These are phyloP conservation scores for Polietes domitor DNA, from an alignment of 2,888 invertebrate genomes.

Conservation along the genomic window DNA sequence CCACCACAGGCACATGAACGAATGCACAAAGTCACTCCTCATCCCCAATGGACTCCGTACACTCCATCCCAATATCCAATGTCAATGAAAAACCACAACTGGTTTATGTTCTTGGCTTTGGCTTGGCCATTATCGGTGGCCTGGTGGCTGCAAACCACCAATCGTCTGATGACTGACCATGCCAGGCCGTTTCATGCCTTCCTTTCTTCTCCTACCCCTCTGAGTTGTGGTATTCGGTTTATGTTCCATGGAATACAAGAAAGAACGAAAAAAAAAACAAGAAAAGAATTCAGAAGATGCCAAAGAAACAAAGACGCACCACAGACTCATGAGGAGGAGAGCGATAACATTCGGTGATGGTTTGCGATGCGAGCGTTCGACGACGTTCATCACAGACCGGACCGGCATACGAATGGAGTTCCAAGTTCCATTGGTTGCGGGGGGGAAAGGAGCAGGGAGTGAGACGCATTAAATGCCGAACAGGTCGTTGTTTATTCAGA, in stretches of 20 bases:
- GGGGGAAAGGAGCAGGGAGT: conserved; percentile 20
- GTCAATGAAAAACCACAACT: conserved; percentile 29
- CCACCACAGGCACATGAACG: not conserved
- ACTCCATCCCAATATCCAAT: too few species aligned
- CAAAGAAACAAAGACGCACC: not conserved
- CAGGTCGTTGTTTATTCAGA: conserved; percentile 45
- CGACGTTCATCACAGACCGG: conserved; percentile 1
- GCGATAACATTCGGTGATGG: conserved; percentile 27
- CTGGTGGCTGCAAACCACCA: not conserved
- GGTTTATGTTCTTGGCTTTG: conserved; percentile 38
- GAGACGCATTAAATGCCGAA: conserved; percentile 53
- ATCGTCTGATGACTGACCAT: not conserved
- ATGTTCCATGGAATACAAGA: not conserved
- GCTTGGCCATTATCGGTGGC: not conserved
- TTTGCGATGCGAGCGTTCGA: too few species aligned
- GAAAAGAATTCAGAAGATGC: conserved; percentile 9
- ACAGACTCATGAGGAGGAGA: not conserved
- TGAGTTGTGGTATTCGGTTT: not conserved
- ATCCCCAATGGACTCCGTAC: not conserved
- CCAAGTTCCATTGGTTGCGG: conserved; percentile 3
- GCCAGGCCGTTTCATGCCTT: not conserved
- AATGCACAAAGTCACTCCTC: not conserved
- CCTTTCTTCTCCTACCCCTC: not conserved
- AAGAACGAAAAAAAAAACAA: not conserved
- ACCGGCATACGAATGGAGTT: not conserved